Percentiles rank a stretch among this genome's conserved stretches.
Evolutionary conservation across 2,797 vertebrate species (phyloP).

Genomic region (Cacajao melanocephalus): DNA sequence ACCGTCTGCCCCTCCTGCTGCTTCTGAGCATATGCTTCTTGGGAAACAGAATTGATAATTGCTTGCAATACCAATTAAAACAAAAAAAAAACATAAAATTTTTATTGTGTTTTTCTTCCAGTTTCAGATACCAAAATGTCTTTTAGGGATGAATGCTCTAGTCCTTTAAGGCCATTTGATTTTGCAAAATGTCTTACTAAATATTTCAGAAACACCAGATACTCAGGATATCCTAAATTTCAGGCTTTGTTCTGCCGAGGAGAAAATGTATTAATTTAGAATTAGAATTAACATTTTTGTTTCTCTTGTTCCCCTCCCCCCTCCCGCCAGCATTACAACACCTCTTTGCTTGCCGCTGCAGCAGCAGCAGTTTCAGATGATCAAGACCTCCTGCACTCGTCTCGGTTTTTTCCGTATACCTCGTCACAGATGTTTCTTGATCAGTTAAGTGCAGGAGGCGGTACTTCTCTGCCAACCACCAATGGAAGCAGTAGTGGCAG

Average conservation of each 20-base stretch:
- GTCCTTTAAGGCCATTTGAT: neutral
- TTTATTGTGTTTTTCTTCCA: neutral
- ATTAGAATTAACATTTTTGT: constrained; percentile 38
- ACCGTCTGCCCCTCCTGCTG: neutral
- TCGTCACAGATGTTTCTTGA: constrained; percentile 97
- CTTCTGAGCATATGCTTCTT: neutral
- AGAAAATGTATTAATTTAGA: neutral
- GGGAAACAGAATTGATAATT: neutral
- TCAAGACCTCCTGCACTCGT: constrained; percentile 93
- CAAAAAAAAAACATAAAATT: neutral
- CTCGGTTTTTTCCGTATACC: constrained; percentile 95
- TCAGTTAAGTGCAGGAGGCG: constrained; percentile 90
- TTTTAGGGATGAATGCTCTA: neutral
- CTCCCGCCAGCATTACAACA: constrained; percentile 93
- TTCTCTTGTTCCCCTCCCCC: constrained; percentile 54
- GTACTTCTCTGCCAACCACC: constrained; percentile 87
- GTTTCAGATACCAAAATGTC: constrained; percentile 34
- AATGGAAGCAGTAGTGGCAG: constrained; percentile 94
- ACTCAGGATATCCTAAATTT: neutral
- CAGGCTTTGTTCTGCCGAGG: constrained; percentile 48
- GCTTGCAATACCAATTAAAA: neutral
- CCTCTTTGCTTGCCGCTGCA: constrained; percentile 95
- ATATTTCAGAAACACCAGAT: neutral
- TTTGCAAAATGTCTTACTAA: neutral
- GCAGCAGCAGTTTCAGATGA: constrained; percentile 95